Percentiles rank a stretch among this genome's conserved stretches.
phyloP scores from a whole-genome alignment of 2,888 invertebrate genomes.

The Prenolepis imparis region DNA sequence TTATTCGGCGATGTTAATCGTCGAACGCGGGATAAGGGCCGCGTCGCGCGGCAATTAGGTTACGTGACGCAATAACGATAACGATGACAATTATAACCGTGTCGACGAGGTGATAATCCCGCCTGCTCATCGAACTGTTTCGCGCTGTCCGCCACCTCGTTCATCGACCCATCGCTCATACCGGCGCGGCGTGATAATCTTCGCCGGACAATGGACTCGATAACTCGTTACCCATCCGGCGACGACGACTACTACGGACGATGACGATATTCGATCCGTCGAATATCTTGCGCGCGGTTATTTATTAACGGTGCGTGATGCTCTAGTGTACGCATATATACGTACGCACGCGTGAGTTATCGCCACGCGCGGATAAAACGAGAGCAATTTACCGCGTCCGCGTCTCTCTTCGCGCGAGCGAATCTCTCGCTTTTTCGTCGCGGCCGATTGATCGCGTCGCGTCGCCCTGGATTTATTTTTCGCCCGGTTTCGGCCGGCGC shows the following conservation, averaged over 20 bases:
- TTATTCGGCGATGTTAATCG: constrained; percentile 61
- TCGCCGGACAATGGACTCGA: constrained; percentile 47
- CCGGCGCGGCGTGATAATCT: constrained; percentile 32
- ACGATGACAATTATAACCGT: constrained; percentile 68
- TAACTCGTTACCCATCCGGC: constrained; percentile 23
- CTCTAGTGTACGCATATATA: too few relatives aligned
- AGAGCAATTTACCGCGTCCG: constrained; percentile 24
- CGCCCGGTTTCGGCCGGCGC: neutral
- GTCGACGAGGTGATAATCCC: constrained; percentile 64
- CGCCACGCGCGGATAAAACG: neutral
- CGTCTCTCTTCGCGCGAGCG: neutral
- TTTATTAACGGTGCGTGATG: constrained; percentile 26
- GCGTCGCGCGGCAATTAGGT: constrained; percentile 60
- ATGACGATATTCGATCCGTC: constrained; percentile 5
- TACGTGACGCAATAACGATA: constrained; percentile 63
- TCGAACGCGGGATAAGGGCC: constrained; percentile 54
- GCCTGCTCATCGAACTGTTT: constrained; percentile 23
- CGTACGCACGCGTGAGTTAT: neutral
- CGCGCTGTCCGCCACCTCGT: constrained; percentile 38
- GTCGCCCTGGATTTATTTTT: constrained; percentile 26
- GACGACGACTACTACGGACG: neutral
- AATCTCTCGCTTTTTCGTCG: constrained; percentile 18
- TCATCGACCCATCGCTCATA: constrained; percentile 45
- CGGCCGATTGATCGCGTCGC: constrained; percentile 34
- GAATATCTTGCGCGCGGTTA: constrained; percentile 5